phyloP scores from a whole-genome alignment of 2,113 vertebrate species.

The Oncorhynchus masou region DNA sequence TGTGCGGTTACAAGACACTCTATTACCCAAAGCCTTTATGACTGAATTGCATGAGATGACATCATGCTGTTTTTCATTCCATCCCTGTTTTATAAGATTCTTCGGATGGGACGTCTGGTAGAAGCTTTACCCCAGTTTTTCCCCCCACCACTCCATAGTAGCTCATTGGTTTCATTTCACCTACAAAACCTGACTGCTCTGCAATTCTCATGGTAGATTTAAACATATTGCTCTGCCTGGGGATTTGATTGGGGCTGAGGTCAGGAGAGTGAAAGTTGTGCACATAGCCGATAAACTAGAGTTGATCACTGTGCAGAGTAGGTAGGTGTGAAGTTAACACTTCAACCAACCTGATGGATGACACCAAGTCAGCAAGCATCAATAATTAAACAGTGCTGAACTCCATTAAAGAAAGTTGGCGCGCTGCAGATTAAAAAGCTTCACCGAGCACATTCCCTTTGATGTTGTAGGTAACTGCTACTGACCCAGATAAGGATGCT shows the following conservation, averaged over 20 bases:
- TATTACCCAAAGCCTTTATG: not conserved
- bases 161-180: no score
- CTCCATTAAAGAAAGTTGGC: conserved; percentile 10
- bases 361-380: conserved; percentile 41
- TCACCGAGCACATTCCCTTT: conserved; percentile 28
- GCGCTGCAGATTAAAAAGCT: not conserved
- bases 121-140: not conserved
- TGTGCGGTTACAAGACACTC: not conserved
- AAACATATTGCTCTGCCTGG: conserved; percentile 7
- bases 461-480: conserved; percentile 80
- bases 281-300: not conserved
- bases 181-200: no score
- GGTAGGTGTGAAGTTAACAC: conserved; percentile 12
- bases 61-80: not conserved
- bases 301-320: conserved; percentile 12
- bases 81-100: not conserved
- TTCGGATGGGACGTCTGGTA: not conserved
- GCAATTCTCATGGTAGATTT: no score
- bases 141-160: no score
- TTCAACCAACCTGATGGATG: conserved; percentile 35
- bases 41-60: not conserved
- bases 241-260: conserved; percentile 39
- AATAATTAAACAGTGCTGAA: conserved; percentile 45
- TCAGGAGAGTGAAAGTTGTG: conserved; percentile 8
- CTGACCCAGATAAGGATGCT: conserved; percentile 82